Conservation (phyloP, 2,113 vertebrate genomes). For the Castor canadensis region DNA sequence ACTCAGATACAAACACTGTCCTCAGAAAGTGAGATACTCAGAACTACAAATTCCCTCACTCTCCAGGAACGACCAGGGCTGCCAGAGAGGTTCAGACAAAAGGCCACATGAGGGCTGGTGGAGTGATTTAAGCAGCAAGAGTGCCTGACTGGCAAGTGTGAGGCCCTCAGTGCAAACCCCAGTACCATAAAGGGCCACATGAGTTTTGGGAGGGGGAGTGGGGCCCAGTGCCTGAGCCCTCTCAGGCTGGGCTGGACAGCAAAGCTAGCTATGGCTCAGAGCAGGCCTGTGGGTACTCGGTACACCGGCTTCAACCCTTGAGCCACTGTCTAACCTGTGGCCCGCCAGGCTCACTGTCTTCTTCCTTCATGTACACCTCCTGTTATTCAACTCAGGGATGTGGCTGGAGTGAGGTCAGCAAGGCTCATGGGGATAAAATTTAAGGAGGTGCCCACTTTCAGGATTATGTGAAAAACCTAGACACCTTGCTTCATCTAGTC, state of each 20-base stretch:
- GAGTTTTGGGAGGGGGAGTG: not conserved
- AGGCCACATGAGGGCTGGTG: no score
- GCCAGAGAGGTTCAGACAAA: not conserved
- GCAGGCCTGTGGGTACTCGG: not conserved
- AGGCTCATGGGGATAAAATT: not conserved
- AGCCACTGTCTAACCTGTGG: not conserved
- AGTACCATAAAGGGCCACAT: not conserved
- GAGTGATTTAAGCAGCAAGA: no score
- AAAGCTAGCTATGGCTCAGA: not conserved
- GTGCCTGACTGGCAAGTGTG: no score
- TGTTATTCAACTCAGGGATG: not conserved
- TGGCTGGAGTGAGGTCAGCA: not conserved
- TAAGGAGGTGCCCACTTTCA: not conserved
- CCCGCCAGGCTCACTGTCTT: rapidly evolving
- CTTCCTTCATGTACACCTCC: not conserved
- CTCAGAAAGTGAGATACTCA: not conserved
- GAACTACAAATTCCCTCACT: not conserved
- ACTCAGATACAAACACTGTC: not conserved
- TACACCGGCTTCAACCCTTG: rapidly evolving
- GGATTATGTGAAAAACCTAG: not conserved
- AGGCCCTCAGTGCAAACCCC: no score
- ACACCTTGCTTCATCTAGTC: not conserved
- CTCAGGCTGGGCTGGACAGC: not conserved
- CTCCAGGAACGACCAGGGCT: not conserved
- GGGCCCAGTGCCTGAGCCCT: not conserved